A percentile compares a stretch with the other conserved stretches of the same genome.
phyloP scores from a whole-genome alignment of 2,888 invertebrate genomes.

The Pteria penguin region DNA sequence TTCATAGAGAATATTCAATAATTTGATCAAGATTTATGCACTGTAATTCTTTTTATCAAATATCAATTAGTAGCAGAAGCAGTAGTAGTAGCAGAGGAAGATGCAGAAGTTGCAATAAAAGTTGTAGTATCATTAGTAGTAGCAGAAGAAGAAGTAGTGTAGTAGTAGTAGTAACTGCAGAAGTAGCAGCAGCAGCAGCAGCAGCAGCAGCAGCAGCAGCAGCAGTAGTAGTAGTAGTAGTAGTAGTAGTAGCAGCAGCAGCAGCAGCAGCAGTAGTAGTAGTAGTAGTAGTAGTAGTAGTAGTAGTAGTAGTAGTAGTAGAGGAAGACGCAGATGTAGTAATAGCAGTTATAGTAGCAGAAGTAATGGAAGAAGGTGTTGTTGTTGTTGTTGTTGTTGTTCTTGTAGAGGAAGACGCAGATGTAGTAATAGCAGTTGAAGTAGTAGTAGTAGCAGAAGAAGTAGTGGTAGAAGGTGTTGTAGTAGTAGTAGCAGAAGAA shows the following conservation, averaged over 20 bases:
- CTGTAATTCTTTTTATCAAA: too few species aligned
- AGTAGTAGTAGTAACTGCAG: conserved; percentile 7
- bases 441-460: too few species aligned
- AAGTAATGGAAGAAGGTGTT: conserved; percentile 31
- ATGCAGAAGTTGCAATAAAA: background rate
- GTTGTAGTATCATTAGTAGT: background rate
- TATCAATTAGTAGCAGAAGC: background rate
- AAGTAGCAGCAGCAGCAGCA: conserved; percentile 29
- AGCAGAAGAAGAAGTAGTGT: conserved; percentile 18
- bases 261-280: conserved; percentile 28
- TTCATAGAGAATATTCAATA: too few species aligned
- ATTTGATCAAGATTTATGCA: too few species aligned
- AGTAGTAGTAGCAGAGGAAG: background rate
- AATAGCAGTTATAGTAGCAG: background rate
- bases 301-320: conserved; percentile 21
- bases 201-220: conserved; percentile 35
- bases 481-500: too few species aligned
- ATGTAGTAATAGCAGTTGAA: background rate
- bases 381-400: conserved; percentile 2
- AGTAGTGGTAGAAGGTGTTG: too few species aligned
- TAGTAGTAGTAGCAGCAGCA: conserved; percentile 35
- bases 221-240: conserved; percentile 34
- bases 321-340: conserved; percentile 11
- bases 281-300: conserved; percentile 25
- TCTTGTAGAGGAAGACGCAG: background rate